phyloP scores from a whole-genome alignment of 1,140 invertebrate genomes.

The Chionoecetes opilio region DNA sequence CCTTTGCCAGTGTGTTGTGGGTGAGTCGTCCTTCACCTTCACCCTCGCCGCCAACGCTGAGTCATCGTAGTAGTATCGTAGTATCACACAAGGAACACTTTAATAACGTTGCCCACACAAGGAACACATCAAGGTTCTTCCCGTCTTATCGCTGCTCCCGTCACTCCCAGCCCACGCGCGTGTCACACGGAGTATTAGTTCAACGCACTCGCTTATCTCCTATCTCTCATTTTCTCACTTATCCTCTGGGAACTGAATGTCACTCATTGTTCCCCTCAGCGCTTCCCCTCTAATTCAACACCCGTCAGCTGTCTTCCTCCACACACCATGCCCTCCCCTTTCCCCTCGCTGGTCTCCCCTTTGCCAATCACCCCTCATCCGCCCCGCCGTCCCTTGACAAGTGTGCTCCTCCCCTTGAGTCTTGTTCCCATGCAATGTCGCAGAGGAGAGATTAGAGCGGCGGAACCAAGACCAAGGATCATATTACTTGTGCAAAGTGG shows the following conservation, averaged over 20 bases:
- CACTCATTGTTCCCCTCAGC: not conserved
- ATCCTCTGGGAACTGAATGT: slow-evolving; percentile 16
- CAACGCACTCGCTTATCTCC: not conserved
- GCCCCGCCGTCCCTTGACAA: not conserved
- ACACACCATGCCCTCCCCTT: not conserved
- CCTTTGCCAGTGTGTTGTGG: no score
- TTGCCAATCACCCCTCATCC: slow-evolving; percentile 24
- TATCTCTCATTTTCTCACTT: slow-evolving; percentile 21
- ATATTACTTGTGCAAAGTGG: not conserved
- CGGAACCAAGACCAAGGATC: not conserved
- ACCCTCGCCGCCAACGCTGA: not conserved
- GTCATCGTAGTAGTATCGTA: not conserved
- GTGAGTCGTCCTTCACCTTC: not conserved
- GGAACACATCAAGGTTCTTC: not conserved
- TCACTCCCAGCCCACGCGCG: not conserved
- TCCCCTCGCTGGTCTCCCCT: not conserved
- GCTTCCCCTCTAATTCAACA: slow-evolving; percentile 19
- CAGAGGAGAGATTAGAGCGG: not conserved
- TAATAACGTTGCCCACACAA: no score
- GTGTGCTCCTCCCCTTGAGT: not conserved
- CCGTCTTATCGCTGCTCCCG: not conserved
- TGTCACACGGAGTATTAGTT: slow-evolving; percentile 18
- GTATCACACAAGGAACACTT: no score
- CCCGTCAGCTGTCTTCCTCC: slow-evolving; percentile 14
- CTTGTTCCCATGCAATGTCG: slow-evolving; percentile 4